Conservation (phyloP, 2,113 vertebrate species). For the Datnioides undecimradiatus region DNA sequence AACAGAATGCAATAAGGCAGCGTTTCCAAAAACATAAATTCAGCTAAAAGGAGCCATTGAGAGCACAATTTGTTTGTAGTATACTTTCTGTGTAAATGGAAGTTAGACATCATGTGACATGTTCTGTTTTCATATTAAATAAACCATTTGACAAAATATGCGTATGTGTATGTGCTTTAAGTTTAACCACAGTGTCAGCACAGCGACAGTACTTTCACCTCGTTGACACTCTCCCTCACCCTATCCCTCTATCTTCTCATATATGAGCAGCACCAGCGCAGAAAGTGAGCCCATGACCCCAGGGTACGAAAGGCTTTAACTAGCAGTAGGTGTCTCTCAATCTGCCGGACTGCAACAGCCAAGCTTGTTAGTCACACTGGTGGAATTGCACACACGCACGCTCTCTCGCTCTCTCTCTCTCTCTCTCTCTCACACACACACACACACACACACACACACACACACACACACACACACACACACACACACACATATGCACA, state of each 20-base stretch:
- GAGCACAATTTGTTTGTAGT: background rate
- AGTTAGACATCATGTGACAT: too few relatives aligned
- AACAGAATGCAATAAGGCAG: background rate
- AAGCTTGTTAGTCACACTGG: slow-evolving; percentile 81
- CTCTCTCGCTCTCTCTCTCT: background rate
- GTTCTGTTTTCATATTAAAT: background rate
- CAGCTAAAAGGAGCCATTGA: background rate
- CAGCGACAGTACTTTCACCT: slow-evolving; percentile 35
- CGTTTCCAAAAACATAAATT: background rate
- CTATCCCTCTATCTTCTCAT: slow-evolving; percentile 53
- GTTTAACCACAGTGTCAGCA: slow-evolving; percentile 31
- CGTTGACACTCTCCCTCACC: slow-evolving; percentile 34
- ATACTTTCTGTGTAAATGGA: too few relatives aligned
- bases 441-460: slow-evolving; percentile 10
- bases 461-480: slow-evolving; percentile 14
- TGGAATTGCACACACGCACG: slow-evolving; percentile 40
- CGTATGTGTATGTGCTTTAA: background rate
- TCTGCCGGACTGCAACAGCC: slow-evolving; percentile 77
- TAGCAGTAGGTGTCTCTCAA: slow-evolving; percentile 80
- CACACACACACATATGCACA: slow-evolving; percentile 36
- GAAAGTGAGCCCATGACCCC: slow-evolving; percentile 67
- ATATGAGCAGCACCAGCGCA: slow-evolving; percentile 46
- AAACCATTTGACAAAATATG: slow-evolving; percentile 13
- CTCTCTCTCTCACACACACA: slow-evolving; percentile 18
- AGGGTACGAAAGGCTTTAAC: slow-evolving; percentile 74